Conservation (phyloP, 2,797 vertebrate species). For the Pterois miles region DNA sequence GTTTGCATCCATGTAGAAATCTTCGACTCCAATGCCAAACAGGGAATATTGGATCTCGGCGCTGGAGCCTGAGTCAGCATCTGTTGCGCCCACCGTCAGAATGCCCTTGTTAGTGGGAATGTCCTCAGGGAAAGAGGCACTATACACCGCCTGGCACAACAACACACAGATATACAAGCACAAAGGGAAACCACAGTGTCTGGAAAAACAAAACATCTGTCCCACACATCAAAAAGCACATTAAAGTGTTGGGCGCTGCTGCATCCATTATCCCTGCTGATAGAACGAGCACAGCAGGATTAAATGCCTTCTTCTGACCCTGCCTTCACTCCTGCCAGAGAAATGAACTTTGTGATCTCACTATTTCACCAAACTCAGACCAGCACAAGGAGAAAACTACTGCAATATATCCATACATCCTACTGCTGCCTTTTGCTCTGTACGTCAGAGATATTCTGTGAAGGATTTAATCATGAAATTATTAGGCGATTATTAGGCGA, state of each 20-base stretch:
- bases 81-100: conserved; percentile 90
- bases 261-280: conserved; percentile 52
- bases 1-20: conserved; percentile 93
- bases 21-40: conserved; percentile 93
- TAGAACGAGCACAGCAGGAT: conserved; percentile 27
- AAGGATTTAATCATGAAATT: not conserved
- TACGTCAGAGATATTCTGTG: not conserved
- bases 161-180: conserved; percentile 24
- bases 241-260: not conserved
- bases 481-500: not conserved
- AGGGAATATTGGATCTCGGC: conserved; percentile 94
- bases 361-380: conserved; percentile 22
- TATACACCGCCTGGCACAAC: conserved; percentile 85
- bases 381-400: not conserved
- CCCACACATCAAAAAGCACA: conserved; percentile 33
- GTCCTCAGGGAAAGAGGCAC: conserved; percentile 91
- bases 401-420: not conserved
- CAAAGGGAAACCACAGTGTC: conserved; percentile 9
- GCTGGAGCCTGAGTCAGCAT: conserved; percentile 93
- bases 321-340: not conserved
- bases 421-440: not conserved
- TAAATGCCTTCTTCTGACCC: conserved; percentile 31
- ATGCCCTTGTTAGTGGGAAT: conserved; percentile 88
- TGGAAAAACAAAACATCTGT: not conserved
- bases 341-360: conserved; percentile 31